A percentile compares a stretch with the other conserved stretches of the same genome.
Conservation (phyloP, 2,797 vertebrate species). For the Pelodytes ibericus region DNA sequence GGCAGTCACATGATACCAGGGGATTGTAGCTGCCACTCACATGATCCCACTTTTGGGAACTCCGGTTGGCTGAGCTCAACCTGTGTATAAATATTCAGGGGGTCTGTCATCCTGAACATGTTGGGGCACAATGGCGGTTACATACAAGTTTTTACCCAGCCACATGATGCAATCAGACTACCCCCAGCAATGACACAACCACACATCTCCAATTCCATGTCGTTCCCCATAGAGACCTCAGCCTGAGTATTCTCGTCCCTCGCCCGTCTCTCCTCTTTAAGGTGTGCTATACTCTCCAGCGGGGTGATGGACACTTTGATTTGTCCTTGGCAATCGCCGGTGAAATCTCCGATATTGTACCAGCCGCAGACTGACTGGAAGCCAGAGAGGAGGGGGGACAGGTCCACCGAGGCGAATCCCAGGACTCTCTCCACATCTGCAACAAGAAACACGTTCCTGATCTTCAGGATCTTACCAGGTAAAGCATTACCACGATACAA, state of each 20-base stretch:
- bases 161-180: too few relatives aligned
- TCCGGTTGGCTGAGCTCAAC: too few relatives aligned
- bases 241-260: slow-evolving; percentile 51
- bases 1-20: too few relatives aligned
- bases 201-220: too few relatives aligned
- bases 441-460: neutral
- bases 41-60: too few relatives aligned
- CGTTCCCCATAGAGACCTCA: slow-evolving; percentile 30
- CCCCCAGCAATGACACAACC: too few relatives aligned
- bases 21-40: too few relatives aligned
- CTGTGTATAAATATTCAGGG: too few relatives aligned
- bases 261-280: slow-evolving; percentile 77
- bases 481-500: too few relatives aligned
- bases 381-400: slow-evolving; percentile 89
- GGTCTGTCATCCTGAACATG: too few relatives aligned
- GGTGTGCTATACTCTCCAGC: slow-evolving; percentile 73
- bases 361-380: slow-evolving; percentile 93
- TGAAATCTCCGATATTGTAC: slow-evolving; percentile 95
- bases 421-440: slow-evolving; percentile 88
- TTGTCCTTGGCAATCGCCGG: slow-evolving; percentile 91
- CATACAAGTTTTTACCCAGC: too few relatives aligned
- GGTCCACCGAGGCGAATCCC: slow-evolving; percentile 92
- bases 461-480: neutral
- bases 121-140: too few relatives aligned
- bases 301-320: slow-evolving; percentile 92